Evolutionary conservation across 2,888 invertebrate species (phyloP), one percentile per base, ranked within the genome.

Genomic region (Hypselothyrea guttata): DNA sequence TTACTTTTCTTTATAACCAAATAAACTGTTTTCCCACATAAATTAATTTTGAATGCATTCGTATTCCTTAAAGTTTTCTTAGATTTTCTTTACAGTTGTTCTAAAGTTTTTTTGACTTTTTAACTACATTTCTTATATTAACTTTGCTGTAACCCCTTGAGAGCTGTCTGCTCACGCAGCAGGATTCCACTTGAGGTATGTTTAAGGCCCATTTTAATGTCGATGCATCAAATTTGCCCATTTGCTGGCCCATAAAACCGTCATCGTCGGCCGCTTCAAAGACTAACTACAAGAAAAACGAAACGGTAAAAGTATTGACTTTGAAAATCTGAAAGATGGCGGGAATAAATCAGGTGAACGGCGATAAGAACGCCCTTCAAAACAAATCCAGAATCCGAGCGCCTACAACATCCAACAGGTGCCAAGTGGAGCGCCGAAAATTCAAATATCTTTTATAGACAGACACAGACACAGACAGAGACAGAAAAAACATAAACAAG

Each of bases 241-340:
- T 55, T 75, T 56, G 38, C 22, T 31, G 48, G 64, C 31, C 42
- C 53, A 75, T 75, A 67, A 74, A 74, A 55, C 44, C 12, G 62
- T 75, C 74, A 44, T 49, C 63, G 49, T 27, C 72, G 71, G 75
- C 52, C 12, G 49, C 64, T 48, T 64, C 68, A 74, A 75, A 74
- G 75, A 18, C 56, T 12, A 35, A 53, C 5, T 7, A 9, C 1
- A n/a, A 4, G 16, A 38, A 7, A 1, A 2, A 16, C 9, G 35
- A 16, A 42, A 33, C 49, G 56, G 35, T 40, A 58, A 74, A 55
- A 37, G 64, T 64, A 86, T 84, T 75, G 81, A 76, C 70, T 76
- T 76, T 84, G 67, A 72, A 68, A 75, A 81, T 56, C 60, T 79
- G 74, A 85, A 75, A 68, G 65, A 78, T 83, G 68, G 62, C 12